Percentiles rank a stretch among this genome's conserved stretches.
Conservation (phyloP, 2,888 invertebrate species). For the Callimorpha dominula region DNA sequence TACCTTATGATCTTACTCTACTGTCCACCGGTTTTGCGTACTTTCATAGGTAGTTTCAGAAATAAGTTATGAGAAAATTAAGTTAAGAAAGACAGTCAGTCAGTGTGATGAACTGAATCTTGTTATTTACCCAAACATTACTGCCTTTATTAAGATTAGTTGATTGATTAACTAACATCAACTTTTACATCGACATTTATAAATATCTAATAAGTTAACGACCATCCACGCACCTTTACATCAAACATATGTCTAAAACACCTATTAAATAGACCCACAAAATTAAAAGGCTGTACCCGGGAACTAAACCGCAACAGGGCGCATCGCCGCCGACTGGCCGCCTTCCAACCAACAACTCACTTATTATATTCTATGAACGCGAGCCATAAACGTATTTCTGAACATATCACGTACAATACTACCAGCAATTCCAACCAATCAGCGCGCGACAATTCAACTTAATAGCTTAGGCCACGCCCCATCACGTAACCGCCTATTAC, state of each 20-base stretch:
- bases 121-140: no score
- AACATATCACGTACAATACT: slow-evolving; percentile 86
- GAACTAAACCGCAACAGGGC: slow-evolving; percentile 77
- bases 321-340: slow-evolving; percentile 74
- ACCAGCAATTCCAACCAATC: slow-evolving; percentile 87
- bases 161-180: no score
- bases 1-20: no score
- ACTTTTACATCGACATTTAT: background rate
- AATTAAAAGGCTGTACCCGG: slow-evolving; percentile 80
- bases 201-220: slow-evolving; percentile 24
- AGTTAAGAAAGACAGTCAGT: no score
- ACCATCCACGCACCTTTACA: slow-evolving; percentile 39
- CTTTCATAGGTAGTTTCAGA: no score
- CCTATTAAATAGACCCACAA: slow-evolving; percentile 68
- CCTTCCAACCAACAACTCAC: slow-evolving; percentile 83
- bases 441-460: slow-evolving; percentile 85
- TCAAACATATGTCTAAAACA: slow-evolving; percentile 46
- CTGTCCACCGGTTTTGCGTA: no score
- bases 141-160: no score
- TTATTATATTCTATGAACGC: slow-evolving; percentile 86
- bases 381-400: slow-evolving; percentile 85
- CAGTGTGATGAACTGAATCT: no score
- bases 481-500: slow-evolving; percentile 87
- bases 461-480: slow-evolving; percentile 86
- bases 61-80: no score